A percentile compares a stretch with the other conserved stretches of the same genome.
phyloP scores from a whole-genome alignment of 1,140 invertebrate genomes.

The Dryas iulia region DNA sequence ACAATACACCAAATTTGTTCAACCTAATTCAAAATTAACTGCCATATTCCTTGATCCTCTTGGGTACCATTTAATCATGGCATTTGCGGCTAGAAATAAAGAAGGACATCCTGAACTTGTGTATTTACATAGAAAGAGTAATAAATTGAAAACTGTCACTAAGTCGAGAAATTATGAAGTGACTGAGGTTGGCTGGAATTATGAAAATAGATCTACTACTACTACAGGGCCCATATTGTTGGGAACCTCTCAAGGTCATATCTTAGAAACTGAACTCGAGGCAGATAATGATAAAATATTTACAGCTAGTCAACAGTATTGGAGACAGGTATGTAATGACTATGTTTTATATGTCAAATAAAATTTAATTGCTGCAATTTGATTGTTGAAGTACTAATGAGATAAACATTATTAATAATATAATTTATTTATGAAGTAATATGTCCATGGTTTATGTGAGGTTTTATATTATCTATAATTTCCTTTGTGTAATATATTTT shows the following conservation, averaged over 20 bases:
- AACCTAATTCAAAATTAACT: slow-evolving; percentile 83
- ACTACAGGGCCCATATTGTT: slow-evolving; percentile 91
- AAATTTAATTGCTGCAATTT: too few relatives aligned
- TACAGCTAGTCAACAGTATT: slow-evolving; percentile 90
- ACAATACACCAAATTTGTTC: slow-evolving; percentile 81
- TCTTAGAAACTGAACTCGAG: slow-evolving; percentile 94
- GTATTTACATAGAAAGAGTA: slow-evolving; percentile 85
- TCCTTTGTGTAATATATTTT: slow-evolving; percentile 9
- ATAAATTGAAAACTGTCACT: slow-evolving; percentile 76
- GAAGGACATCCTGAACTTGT: slow-evolving; percentile 87
- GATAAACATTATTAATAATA: too few relatives aligned
- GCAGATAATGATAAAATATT: slow-evolving; percentile 91
- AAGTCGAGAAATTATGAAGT: slow-evolving; percentile 92
- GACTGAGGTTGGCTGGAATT: slow-evolving; percentile 95
- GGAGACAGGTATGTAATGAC: slow-evolving; percentile 87
- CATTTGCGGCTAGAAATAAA: slow-evolving; percentile 83
- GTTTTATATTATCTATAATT: too few relatives aligned
- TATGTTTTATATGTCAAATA: not conserved
- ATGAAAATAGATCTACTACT: slow-evolving; percentile 85
- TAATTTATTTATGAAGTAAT: too few relatives aligned
- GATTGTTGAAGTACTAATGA: too few relatives aligned
- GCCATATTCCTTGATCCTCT: slow-evolving; percentile 93
- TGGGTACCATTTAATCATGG: slow-evolving; percentile 91
- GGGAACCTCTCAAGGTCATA: slow-evolving; percentile 94
- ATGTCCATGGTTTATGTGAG: too few relatives aligned